These are phyloP conservation scores for Conger conger DNA, from an alignment of 2,113 vertebrate species.

Conservation along the genomic window DNA sequence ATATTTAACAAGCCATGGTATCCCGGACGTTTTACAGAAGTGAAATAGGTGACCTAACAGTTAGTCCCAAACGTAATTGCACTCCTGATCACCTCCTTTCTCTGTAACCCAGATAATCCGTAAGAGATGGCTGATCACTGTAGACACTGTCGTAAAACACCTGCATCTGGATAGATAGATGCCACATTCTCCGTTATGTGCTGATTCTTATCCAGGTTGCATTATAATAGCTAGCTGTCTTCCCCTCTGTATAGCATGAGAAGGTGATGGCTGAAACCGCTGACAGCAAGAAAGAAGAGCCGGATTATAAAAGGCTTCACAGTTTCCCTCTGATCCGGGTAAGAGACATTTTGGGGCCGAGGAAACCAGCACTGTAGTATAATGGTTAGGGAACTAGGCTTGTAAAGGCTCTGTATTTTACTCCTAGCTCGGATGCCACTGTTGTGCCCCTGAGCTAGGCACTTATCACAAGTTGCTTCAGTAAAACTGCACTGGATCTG, in stretches of 20 bases:
- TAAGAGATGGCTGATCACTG: neutral
- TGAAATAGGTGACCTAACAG: neutral
- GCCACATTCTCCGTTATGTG: neutral
- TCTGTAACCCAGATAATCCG: neutral
- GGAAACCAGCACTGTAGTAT: conserved; percentile 51
- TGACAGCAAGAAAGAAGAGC: conserved; percentile 82
- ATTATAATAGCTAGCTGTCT: neutral
- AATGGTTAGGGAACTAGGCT: no score
- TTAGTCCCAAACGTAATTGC: neutral
- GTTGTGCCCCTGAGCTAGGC: no score
- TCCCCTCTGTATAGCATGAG: conserved; percentile 11
- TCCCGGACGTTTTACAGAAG: neutral
- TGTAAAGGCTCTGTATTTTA: no score
- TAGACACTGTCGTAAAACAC: neutral
- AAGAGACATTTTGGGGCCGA: conserved; percentile 45
- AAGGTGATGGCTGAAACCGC: conserved; percentile 73
- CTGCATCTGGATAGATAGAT: no score
- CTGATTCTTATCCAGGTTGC: neutral
- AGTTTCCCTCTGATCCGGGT: conserved; percentile 86
- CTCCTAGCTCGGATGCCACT: no score
- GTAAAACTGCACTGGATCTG: no score
- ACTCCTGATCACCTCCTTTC: neutral
- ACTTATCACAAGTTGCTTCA: no score
- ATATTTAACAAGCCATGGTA: neutral
- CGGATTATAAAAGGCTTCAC: conserved; percentile 85